These are phyloP conservation scores for Heterotis niloticus DNA, from an alignment of 2,113 vertebrate species.

Conservation along the genomic window DNA sequence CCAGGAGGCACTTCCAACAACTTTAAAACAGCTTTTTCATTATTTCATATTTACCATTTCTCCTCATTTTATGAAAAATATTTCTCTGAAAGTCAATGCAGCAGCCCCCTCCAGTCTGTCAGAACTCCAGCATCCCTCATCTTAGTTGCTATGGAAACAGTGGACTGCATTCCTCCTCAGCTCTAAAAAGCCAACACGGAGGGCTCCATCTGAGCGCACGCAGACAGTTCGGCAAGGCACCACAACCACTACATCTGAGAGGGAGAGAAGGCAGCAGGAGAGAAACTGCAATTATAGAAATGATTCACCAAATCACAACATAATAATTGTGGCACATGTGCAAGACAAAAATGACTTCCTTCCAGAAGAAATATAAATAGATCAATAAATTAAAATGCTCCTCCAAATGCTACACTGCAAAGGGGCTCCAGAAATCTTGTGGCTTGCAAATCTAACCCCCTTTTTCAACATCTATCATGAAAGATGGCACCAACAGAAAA, in stretches of 20 bases:
- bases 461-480: conserved; percentile 20
- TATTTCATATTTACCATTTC: too few relatives aligned
- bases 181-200: too few relatives aligned
- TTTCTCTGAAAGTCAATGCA: neutral
- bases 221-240: neutral
- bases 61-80: neutral
- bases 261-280: conserved; percentile 39
- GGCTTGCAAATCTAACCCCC: conserved; percentile 10
- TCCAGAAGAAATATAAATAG: conserved; percentile 52
- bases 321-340: conserved; percentile 39
- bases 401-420: conserved; percentile 57
- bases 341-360: conserved; percentile 54
- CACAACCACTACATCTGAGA: neutral
- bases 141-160: conserved; percentile 17
- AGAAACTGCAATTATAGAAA: conserved; percentile 51
- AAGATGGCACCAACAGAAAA: neutral
- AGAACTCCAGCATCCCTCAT: neutral
- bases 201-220: neutral
- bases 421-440: conserved; percentile 31
- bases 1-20: too few relatives aligned
- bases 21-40: too few relatives aligned
- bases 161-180: neutral
- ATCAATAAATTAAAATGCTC: conserved; percentile 34
- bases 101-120: neutral
- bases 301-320: conserved; percentile 50